phyloP scores from a whole-genome alignment of 2,113 vertebrate genomes.

The Burhinus oedicnemus region DNA sequence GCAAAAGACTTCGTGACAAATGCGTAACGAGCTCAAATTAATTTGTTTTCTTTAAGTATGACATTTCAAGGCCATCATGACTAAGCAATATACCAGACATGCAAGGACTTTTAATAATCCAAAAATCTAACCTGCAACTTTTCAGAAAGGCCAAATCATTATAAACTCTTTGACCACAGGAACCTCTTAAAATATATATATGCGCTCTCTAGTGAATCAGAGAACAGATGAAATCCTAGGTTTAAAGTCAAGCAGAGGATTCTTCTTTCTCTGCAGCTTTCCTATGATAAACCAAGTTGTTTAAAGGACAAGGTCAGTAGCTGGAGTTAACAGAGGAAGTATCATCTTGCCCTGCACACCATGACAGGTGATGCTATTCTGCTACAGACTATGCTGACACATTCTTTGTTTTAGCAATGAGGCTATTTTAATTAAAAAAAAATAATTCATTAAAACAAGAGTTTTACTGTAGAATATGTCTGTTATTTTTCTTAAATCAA shows the following conservation, averaged over 20 bases:
- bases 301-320: background rate
- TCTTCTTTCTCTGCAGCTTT: background rate
- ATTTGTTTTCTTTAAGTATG: background rate
- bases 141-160: background rate
- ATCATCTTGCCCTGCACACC: background rate
- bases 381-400: background rate
- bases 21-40: background rate
- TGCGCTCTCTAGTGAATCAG: background rate
- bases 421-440: background rate
- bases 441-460: background rate
- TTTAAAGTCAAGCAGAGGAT: background rate
- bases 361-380: background rate
- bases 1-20: background rate
- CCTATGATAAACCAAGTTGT: background rate
- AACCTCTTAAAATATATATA: background rate
- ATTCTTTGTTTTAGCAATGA: background rate
- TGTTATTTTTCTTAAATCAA: background rate
- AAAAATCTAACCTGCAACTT: background rate
- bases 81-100: background rate
- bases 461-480: background rate
- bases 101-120: background rate
- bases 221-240: background rate
- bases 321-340: background rate
- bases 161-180: background rate
- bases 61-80: background rate